Conservation (phyloP, 2,888 invertebrate species). For the Ectemnius continuus region DNA sequence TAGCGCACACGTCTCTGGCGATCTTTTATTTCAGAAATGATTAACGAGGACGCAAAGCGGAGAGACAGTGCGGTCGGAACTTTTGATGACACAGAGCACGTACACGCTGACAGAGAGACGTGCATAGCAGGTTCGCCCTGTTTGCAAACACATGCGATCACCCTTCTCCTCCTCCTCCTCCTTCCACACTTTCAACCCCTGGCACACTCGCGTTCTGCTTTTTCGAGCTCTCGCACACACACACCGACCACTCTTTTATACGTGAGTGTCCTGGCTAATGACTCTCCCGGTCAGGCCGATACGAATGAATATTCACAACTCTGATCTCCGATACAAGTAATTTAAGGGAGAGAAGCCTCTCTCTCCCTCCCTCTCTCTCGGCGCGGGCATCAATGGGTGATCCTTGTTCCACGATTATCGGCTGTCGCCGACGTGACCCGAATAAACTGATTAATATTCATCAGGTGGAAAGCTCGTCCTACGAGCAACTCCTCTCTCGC, state of each 20-base stretch:
- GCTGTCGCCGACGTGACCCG: neutral
- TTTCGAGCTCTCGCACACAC: too few species aligned
- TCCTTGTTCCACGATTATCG: slow-evolving; percentile 9
- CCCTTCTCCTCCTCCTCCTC: neutral
- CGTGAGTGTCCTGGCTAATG: too few species aligned
- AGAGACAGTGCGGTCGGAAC: slow-evolving; percentile 44
- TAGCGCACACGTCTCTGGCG: neutral
- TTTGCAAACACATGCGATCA: slow-evolving; percentile 3
- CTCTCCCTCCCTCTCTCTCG: neutral
- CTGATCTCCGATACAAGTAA: too few species aligned
- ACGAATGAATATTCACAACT: too few species aligned
- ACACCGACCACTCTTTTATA: too few species aligned
- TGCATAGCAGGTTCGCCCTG: slow-evolving; percentile 3
- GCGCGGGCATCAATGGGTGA: neutral
- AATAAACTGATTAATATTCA: slow-evolving; percentile 42
- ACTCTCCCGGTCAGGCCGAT: too few species aligned
- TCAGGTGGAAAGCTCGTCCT: slow-evolving; percentile 12
- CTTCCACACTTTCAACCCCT: neutral
- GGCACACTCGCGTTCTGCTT: too few species aligned
- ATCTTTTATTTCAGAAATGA: slow-evolving; percentile 53
- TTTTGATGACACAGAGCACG: slow-evolving; percentile 64
- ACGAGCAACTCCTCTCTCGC: neutral
- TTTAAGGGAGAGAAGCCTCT: neutral
- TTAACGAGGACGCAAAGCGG: slow-evolving; percentile 60
- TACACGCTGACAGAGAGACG: slow-evolving; percentile 40